These are phyloP conservation scores for Geotrypetes seraphini DNA, from an alignment of 2,797 vertebrate genomes.

Conservation along the genomic window DNA sequence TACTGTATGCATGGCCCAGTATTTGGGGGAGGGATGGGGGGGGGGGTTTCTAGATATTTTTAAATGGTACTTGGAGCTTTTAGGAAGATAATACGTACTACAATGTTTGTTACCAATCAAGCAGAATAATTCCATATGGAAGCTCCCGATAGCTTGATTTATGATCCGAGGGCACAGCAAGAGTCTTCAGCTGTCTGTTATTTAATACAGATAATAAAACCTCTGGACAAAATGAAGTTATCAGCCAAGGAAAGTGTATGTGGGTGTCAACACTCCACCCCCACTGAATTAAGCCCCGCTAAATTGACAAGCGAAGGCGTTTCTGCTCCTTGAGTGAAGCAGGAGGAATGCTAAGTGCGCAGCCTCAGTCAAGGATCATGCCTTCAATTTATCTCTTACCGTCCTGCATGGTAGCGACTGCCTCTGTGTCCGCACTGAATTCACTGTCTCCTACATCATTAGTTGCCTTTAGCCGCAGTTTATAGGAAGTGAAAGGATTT, in stretches of 20 bases:
- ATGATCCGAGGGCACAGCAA: slow-evolving; percentile 20
- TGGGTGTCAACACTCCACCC: not conserved
- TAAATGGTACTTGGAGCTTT: slow-evolving; percentile 52
- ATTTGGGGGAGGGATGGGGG: no score
- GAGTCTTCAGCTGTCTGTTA: slow-evolving; percentile 1
- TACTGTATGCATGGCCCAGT: slow-evolving; percentile 15
- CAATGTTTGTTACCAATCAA: slow-evolving; percentile 43
- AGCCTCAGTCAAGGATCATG: accelerated
- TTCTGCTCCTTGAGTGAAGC: accelerated
- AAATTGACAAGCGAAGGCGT: not conserved
- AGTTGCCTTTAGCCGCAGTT: slow-evolving; percentile 75
- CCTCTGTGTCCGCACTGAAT: slow-evolving; percentile 69
- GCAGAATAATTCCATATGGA: slow-evolving; percentile 26
- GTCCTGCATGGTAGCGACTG: slow-evolving; percentile 70
- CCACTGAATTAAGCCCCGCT: not conserved
- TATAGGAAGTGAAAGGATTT: slow-evolving; percentile 81
- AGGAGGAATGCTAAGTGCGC: not conserved
- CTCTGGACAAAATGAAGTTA: no score
- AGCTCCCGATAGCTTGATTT: slow-evolving; percentile 32
- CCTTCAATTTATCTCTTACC: slow-evolving; percentile 43
- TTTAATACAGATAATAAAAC: slow-evolving; percentile 10
- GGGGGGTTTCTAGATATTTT: slow-evolving; percentile 43
- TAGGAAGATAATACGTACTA: slow-evolving; percentile 39
- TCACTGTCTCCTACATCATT: slow-evolving; percentile 81
- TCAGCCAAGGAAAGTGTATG: not conserved